Evolutionary conservation across 2,888 invertebrate genomes (phyloP), one percentile per base, ranked within the genome.

Genomic region (Xanthorhoe spadicearia): DNA sequence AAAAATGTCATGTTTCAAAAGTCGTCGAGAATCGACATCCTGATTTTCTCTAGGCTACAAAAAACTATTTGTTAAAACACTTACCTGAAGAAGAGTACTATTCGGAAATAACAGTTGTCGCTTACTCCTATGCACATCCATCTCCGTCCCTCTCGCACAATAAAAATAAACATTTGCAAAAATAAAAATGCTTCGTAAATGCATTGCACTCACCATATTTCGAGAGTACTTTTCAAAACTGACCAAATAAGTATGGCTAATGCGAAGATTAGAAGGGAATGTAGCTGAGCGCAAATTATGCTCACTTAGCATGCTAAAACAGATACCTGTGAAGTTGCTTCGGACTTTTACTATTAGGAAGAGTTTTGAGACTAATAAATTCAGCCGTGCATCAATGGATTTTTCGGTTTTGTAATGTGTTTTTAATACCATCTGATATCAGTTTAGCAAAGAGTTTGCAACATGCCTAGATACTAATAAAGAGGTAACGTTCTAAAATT

Each of bases 81-180:
- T 77, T 79, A 89, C 89, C 83, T 89, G 89, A 1, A 89, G 70
- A 10, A 88, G 17, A 1, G 90, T 86, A 53, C 83, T 81, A 58
- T 92, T 92, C 0, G 88, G 88, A 64, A 82, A 92, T 10, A 89
- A 54, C 17, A 91, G 71, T 64, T 91, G 91, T 28, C 90, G 81
- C 68, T 76, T 77, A 61, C 68, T 80, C 58, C 90, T 83, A 49
- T 85, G 83, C 7, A 74, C 53, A 32, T 78, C 51, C 61, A 72
- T 50, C 4, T 80, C 75, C 17, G 74, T 77, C 70, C 73, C 81
- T 59, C 72, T 80, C 56, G 68, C 75, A 69, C 70, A 65, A 32
- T 28, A 28, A 51, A 64, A 38, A 49, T 38, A 64, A 61, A 68
- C 35, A 52, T 8, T 38, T 13, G 68, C 54, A 18, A 70, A 50